These are phyloP conservation scores for Camelus dromedarius DNA, from an alignment of 2,113 vertebrate species.

Conservation along the genomic window DNA sequence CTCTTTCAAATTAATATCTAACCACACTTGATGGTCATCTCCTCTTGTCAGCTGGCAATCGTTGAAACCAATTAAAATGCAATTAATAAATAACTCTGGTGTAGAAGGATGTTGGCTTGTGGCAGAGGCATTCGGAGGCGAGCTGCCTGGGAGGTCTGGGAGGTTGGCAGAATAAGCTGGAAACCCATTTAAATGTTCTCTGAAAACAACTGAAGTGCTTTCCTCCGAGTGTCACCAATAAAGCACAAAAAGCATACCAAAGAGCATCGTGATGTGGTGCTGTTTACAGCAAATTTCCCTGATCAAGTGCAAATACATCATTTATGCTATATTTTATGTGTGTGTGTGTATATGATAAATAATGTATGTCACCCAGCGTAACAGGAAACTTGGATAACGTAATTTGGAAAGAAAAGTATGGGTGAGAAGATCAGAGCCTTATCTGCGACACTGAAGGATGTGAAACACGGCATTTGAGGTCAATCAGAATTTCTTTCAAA, in stretches of 20 bases:
- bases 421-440: slow-evolving; percentile 46
- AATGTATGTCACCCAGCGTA: background rate
- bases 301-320: slow-evolving; percentile 17
- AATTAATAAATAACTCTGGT: slow-evolving; percentile 66
- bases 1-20: slow-evolving; percentile 8
- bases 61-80: slow-evolving; percentile 66
- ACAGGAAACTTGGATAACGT: slow-evolving; percentile 12
- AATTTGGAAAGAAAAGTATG: slow-evolving; percentile 44
- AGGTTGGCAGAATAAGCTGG: background rate
- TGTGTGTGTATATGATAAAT: background rate
- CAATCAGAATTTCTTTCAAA: slow-evolving; percentile 33
- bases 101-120: background rate
- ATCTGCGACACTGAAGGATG: background rate
- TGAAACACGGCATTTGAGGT: background rate
- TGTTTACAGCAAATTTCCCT: slow-evolving; percentile 45
- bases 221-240: slow-evolving; percentile 33
- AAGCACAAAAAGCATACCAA: background rate
- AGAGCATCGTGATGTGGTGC: background rate
- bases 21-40: slow-evolving; percentile 25
- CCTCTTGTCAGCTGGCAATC: slow-evolving; percentile 54
- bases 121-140: background rate
- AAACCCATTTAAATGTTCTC: slow-evolving; percentile 39
- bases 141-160: background rate
- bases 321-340: slow-evolving; percentile 9
- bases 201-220: slow-evolving; percentile 69